These are phyloP conservation scores for Trachemys scripta DNA, from an alignment of 2,113 vertebrate genomes.

Conservation along the genomic window DNA sequence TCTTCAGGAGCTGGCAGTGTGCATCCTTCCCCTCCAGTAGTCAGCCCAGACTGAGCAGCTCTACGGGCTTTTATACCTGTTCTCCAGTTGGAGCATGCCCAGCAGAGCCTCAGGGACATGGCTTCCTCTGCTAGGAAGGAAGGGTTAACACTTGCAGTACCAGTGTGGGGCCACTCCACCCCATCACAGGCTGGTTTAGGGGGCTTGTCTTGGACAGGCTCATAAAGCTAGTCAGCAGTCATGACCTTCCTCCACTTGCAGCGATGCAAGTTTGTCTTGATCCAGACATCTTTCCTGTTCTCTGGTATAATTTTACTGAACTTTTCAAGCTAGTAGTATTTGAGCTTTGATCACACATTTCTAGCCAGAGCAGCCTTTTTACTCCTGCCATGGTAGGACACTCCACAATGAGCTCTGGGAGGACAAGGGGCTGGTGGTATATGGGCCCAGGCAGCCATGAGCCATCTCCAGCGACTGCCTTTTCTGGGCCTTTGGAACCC, in stretches of 20 bases:
- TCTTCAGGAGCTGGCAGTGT: too few relatives aligned
- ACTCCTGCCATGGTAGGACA: constrained; percentile 61
- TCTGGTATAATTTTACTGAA: constrained; percentile 35
- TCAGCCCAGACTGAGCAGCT: too few relatives aligned
- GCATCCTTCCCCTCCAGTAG: too few relatives aligned
- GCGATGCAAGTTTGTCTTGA: constrained; percentile 62
- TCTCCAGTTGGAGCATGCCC: too few relatives aligned
- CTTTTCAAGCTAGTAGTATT: not conserved
- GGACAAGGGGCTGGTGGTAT: not conserved
- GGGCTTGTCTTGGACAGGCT: constrained; percentile 21
- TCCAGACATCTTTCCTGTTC: constrained; percentile 7
- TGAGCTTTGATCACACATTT: not conserved
- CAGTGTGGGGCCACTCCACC: too few relatives aligned
- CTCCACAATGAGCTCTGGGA: not conserved
- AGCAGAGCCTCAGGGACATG: too few relatives aligned
- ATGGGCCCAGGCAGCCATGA: not conserved
- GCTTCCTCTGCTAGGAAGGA: too few relatives aligned
- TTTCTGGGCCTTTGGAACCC: not conserved
- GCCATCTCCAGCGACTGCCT: not conserved
- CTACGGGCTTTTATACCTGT: too few relatives aligned
- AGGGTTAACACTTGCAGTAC: too few relatives aligned
- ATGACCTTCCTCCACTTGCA: constrained; percentile 30
- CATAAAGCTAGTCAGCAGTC: constrained; percentile 37
- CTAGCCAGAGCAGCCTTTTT: not conserved
- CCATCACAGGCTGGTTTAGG: not conserved